Percentiles rank a stretch among this genome's conserved stretches.
These are phyloP conservation scores for Pituophis catenifer DNA, from an alignment of 2,113 vertebrate genomes.

Conservation along the genomic window DNA sequence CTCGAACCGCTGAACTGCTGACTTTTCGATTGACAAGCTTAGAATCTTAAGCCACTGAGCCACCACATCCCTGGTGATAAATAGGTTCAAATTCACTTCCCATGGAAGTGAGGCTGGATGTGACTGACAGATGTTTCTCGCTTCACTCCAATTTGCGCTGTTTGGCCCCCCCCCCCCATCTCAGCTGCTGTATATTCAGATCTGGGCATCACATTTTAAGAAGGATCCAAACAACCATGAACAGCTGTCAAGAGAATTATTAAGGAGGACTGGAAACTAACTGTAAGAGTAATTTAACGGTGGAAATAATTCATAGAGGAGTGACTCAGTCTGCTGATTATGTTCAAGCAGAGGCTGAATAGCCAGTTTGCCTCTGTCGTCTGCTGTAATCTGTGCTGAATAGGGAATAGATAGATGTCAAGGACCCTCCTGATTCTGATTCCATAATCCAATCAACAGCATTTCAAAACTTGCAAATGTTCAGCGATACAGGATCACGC, in stretches of 20 bases:
- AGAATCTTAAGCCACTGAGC: too few species aligned
- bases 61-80: too few species aligned
- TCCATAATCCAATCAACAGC: not conserved
- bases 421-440: not conserved
- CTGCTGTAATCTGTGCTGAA: not conserved
- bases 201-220: not conserved
- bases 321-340: not conserved
- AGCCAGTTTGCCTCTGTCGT: not conserved
- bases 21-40: too few species aligned
- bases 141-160: not conserved
- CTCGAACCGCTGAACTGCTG: too few species aligned
- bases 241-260: not conserved
- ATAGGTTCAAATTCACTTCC: not conserved
- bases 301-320: not conserved
- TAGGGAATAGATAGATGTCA: not conserved
- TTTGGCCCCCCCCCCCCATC: not conserved
- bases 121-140: not conserved
- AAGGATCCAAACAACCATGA: not conserved
- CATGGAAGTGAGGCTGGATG: not conserved
- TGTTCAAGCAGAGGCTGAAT: not conserved
- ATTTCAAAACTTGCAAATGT: not conserved
- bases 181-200: not conserved
- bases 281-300: not conserved
- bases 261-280: not conserved
- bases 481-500: not conserved